Percentiles rank a stretch among this genome's conserved stretches.
These are phyloP conservation scores for Drosophila orena DNA, from an alignment of 1,140 invertebrate genomes.

Conservation along the genomic window DNA sequence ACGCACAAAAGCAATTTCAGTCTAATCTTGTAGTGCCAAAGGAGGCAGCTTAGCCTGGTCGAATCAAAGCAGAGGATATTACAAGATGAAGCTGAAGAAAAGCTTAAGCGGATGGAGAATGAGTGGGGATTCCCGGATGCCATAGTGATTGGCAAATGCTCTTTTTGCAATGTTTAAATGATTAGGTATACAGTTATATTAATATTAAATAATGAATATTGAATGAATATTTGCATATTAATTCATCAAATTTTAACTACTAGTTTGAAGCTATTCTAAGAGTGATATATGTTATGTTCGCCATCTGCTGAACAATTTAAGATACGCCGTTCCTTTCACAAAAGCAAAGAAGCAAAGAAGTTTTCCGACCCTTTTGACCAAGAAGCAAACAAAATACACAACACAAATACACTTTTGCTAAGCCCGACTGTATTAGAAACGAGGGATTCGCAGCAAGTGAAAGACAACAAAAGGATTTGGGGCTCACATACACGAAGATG, in stretches of 20 bases:
- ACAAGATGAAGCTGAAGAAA: constrained; percentile 31
- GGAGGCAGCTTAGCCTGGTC: constrained; percentile 18
- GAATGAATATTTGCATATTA: too few species aligned
- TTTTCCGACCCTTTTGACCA: constrained; percentile 25
- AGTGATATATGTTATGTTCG: neutral
- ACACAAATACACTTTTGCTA: constrained; percentile 51
- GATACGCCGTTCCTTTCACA: neutral
- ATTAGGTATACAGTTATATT: too few species aligned
- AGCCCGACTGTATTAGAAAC: constrained; percentile 52
- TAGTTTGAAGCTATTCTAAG: neutral
- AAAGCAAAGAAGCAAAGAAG: neutral
- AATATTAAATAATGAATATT: too few species aligned
- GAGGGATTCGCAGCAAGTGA: constrained; percentile 42
- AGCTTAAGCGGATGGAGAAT: constrained; percentile 6
- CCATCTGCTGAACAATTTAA: neutral
- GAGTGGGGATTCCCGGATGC: neutral
- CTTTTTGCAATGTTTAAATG: neutral
- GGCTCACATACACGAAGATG: constrained; percentile 17
- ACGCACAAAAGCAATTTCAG: constrained; percentile 64
- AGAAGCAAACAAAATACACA: constrained; percentile 34
- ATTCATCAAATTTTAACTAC: too few species aligned
- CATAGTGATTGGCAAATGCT: constrained; percentile 1
- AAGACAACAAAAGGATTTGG: constrained; percentile 52
- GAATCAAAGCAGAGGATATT: constrained; percentile 20
- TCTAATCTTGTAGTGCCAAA: constrained; percentile 44